Percentiles rank a stretch among this genome's conserved stretches.
Evolutionary conservation across 1,140 invertebrate species (phyloP).

Genomic region (Stegodyphus dumicola): DNA sequence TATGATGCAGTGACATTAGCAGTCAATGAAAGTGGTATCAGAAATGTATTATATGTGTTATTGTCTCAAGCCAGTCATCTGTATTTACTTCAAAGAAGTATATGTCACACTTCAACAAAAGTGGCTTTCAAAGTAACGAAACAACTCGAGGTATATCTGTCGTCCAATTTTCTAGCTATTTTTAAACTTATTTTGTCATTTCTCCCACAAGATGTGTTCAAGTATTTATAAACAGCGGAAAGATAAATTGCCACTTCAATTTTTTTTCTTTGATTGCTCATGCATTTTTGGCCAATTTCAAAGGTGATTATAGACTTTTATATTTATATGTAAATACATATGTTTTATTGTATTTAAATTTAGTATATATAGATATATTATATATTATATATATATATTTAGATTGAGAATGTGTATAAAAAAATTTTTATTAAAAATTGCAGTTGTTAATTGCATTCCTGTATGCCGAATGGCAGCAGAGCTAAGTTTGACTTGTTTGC

Average conservation of each 20-base stretch:
- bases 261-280: slow-evolving; percentile 42
- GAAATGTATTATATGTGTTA: neutral
- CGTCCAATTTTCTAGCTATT: neutral
- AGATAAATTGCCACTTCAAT: neutral
- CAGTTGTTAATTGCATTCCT: slow-evolving; percentile 43
- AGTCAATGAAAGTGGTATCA: neutral
- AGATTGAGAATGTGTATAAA: neutral
- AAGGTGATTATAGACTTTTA: slow-evolving; percentile 57
- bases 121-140: no score
- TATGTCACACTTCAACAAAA: neutral
- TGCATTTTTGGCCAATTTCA: slow-evolving; percentile 38
- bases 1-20: neutral
- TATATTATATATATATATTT: slow-evolving; percentile 33
- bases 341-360: slow-evolving; percentile 58
- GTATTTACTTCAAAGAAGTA: neutral
- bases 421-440: slow-evolving; percentile 18
- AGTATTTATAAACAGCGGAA: neutral
- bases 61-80: neutral
- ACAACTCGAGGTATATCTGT: neutral
- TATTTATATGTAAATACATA: slow-evolving; percentile 59
- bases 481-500: slow-evolving; percentile 8
- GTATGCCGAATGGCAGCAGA: slow-evolving; percentile 31
- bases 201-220: neutral
- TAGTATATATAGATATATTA: slow-evolving; percentile 59
- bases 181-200: neutral